Evolutionary conservation across 1,140 invertebrate genomes (phyloP).

Genomic region (Vanessa tameamea): DNA sequence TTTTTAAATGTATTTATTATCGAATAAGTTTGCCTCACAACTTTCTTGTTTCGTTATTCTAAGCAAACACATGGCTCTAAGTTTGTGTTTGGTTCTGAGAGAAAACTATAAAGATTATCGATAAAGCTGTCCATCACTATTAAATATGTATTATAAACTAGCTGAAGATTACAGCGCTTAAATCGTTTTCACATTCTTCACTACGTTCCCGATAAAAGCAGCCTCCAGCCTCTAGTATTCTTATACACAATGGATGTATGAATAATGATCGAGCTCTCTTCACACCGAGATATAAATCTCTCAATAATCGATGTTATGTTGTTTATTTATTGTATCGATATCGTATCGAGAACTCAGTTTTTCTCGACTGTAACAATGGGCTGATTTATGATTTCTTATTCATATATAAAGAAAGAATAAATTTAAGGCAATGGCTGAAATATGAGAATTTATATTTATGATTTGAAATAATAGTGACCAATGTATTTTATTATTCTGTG

Average conservation of each 20-base stretch:
- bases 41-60: too few relatives aligned
- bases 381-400: slow-evolving; percentile 59
- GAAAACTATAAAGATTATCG: too few relatives aligned
- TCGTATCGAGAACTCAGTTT: slow-evolving; percentile 59
- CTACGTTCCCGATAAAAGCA: slow-evolving; percentile 16
- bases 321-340: slow-evolving; percentile 73
- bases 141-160: slow-evolving; percentile 15
- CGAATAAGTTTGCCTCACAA: too few relatives aligned
- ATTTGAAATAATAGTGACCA: not conserved
- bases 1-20: too few relatives aligned
- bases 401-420: slow-evolving; percentile 21
- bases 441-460: not conserved
- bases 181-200: slow-evolving; percentile 8
- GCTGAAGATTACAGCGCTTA: slow-evolving; percentile 26
- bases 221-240: slow-evolving; percentile 20
- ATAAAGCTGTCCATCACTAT: not conserved
- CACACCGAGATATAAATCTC: slow-evolving; percentile 70
- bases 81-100: too few relatives aligned
- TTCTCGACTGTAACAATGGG: slow-evolving; percentile 64
- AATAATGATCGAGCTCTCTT: slow-evolving; percentile 66
- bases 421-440: slow-evolving; percentile 21
- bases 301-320: slow-evolving; percentile 72
- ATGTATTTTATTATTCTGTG: not conserved
- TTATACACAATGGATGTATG: slow-evolving; percentile 57
- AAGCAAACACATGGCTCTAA: too few relatives aligned